Conservation (phyloP, 2,113 vertebrate species). For the Chamaea fasciata region DNA sequence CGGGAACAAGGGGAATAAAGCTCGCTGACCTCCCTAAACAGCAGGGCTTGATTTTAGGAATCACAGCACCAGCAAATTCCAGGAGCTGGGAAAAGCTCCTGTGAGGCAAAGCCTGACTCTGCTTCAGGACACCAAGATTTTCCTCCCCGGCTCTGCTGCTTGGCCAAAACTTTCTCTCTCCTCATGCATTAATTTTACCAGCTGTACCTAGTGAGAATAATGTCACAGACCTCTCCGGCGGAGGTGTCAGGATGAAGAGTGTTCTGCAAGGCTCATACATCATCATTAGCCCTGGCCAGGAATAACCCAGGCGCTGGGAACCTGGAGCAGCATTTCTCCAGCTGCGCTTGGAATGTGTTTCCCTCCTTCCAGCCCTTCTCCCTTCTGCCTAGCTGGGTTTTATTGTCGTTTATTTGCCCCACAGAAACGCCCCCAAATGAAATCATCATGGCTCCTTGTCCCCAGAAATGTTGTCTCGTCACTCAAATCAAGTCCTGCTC, state of each 20-base stretch:
- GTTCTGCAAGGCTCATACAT: constrained; percentile 15
- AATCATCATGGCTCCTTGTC: neutral
- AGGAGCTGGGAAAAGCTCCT: neutral
- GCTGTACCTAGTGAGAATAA: neutral
- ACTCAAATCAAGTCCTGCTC: neutral
- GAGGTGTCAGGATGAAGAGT: constrained; percentile 8
- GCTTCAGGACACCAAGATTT: neutral
- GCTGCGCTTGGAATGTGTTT: neutral
- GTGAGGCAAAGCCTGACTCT: neutral
- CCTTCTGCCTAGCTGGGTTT: neutral
- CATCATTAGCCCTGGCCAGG: constrained; percentile 37
- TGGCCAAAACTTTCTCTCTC: neutral
- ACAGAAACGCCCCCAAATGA: neutral
- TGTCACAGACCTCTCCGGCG: neutral
- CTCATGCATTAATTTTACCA: neutral
- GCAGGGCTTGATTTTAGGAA: neutral
- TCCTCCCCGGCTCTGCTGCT: neutral
- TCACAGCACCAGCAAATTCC: neutral
- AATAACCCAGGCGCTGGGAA: constrained; percentile 8
- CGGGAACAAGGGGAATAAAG: neutral
- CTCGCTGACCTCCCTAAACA: neutral
- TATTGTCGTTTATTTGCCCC: neutral
- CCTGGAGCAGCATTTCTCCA: neutral
- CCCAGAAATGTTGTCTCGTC: neutral
- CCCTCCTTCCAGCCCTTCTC: neutral